phyloP scores from a whole-genome alignment of 2,888 invertebrate species.

The Heliconius sara region DNA sequence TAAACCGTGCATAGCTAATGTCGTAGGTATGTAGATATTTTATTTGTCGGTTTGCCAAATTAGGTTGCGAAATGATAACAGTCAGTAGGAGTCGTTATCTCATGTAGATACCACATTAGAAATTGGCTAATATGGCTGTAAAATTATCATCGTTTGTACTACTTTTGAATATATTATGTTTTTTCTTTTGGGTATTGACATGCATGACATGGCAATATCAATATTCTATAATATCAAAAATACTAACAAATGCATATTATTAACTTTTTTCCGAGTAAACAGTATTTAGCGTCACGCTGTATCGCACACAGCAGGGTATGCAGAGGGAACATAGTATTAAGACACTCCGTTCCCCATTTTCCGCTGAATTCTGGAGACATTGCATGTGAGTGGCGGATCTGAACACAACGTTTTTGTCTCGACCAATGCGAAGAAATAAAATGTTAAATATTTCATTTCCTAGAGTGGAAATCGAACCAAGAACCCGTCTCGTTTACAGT shows the following conservation, averaged over 20 bases:
- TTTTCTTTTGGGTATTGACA: neutral
- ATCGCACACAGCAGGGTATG: no score
- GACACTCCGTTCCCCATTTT: no score
- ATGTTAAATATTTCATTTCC: no score
- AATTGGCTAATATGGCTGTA: neutral
- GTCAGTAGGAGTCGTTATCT: neutral
- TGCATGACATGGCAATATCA: neutral
- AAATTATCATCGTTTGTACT: neutral
- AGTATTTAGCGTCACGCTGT: neutral
- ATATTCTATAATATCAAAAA: neutral
- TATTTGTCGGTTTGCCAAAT: neutral
- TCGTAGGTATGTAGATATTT: neutral
- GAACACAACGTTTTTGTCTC: no score
- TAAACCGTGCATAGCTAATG: neutral
- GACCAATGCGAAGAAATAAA: no score
- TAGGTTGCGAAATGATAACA: constrained; percentile 23
- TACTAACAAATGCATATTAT: no score
- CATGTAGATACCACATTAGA: neutral
- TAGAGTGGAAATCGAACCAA: no score
- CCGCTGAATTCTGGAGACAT: no score
- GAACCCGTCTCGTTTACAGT: no score
- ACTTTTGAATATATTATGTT: neutral
- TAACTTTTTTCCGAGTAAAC: neutral
- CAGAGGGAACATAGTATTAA: no score
- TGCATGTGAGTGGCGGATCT: no score